A percentile compares a stretch with the other conserved stretches of the same genome.
These are phyloP conservation scores for Achatina immaculata DNA, from an alignment of 1,140 invertebrate genomes.

Conservation along the genomic window DNA sequence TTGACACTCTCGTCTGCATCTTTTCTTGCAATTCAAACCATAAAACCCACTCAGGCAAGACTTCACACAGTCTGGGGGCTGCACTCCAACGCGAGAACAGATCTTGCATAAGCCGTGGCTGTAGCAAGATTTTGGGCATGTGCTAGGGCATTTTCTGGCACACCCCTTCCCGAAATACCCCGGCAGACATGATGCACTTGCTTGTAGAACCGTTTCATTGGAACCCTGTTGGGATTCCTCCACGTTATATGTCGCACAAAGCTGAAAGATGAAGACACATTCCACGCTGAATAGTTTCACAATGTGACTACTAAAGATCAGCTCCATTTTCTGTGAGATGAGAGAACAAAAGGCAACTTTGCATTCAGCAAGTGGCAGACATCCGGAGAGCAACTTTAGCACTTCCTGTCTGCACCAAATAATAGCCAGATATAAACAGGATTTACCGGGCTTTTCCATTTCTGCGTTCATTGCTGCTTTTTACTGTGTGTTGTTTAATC, in stretches of 20 bases:
- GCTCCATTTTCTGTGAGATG: not conserved
- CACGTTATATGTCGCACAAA: not conserved
- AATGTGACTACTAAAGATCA: not conserved
- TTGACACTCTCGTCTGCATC: not conserved
- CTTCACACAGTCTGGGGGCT: not conserved
- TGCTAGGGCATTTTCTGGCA: not conserved
- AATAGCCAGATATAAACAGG: too few relatives aligned
- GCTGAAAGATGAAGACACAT: not conserved
- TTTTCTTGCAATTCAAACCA: not conserved
- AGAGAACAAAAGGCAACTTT: too few relatives aligned
- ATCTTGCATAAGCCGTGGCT: not conserved
- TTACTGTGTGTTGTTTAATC: too few relatives aligned
- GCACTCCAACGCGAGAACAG: not conserved
- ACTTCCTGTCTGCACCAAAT: too few relatives aligned
- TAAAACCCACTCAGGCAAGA: not conserved
- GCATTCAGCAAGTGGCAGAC: too few relatives aligned
- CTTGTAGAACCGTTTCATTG: not conserved
- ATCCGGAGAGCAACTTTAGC: too few relatives aligned
- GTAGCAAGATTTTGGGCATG: constrained; percentile 6
- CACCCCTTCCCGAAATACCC: constrained; percentile 15
- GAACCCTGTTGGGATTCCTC: not conserved
- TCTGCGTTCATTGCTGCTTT: too few relatives aligned
- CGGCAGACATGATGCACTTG: not conserved
- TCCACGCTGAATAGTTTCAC: not conserved
- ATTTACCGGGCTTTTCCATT: too few relatives aligned